Base-by-base conservation (phyloP, 2,113 vertebrate genomes). In the Tauraco erythrolophus region DNA sequence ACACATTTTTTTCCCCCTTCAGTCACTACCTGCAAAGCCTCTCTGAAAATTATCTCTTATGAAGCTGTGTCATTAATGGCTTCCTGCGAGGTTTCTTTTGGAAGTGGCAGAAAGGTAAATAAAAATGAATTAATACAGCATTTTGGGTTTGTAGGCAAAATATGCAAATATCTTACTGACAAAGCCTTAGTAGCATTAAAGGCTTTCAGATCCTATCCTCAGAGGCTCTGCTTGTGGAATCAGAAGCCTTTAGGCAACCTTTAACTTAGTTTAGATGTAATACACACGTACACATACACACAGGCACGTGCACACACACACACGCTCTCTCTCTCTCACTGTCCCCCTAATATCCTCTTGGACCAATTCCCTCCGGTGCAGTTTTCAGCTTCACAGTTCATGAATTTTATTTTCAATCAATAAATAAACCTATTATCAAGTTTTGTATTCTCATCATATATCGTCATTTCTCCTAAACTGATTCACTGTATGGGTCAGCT, bases 331-430 rank as follows among this genome's bases (percentile, higher is more conserved):
- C 25, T 14, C 9, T 9, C 14, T 39, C 24, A 16, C 17, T 4
- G 30, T 2, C 7, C 0, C 2, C 37, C 84, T 45, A 53, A 76
- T 33, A 94, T 97, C 94, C 91, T 96, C 92, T 86, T 92, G 74
- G 92, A 93, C 86, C 56, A 92, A 48, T 96, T 98, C 97, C 96
- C 92, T 89, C 57, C 57, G 89, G 97, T 89, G 87, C 81, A 62
- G 77, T 98, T 98, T 97, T 96, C 89, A 92, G 96, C 94, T 98
- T 98, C 97, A 97, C 97, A 97, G 97, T 97, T 97, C 97, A 96
- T 98, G 92, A 98, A 97, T 98, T 98, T 98, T 98, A 98, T 98
- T 98, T 97, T 84, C 95, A 94, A 98, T 98, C 96, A 37, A 98
- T 98, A 98, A 98, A 98, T 98, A 98, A 98, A 93, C 82, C 98